Percentiles rank a stretch among this genome's conserved stretches.
These are phyloP conservation scores for Thaleichthys pacificus DNA, from an alignment of 2,797 vertebrate genomes.

Conservation along the genomic window DNA sequence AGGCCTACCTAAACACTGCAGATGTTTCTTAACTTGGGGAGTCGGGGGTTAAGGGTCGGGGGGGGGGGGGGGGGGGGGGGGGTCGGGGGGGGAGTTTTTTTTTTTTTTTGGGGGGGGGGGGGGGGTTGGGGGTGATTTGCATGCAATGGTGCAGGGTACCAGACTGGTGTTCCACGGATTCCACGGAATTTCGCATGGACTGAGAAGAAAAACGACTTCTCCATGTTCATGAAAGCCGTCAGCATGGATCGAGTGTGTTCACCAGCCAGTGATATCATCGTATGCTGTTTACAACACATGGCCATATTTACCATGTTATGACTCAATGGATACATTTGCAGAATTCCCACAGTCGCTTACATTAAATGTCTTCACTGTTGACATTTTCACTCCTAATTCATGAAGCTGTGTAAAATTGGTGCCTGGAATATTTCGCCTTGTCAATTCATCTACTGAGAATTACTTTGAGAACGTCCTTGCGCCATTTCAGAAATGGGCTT, in stretches of 20 bases:
- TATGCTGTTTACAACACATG: neutral
- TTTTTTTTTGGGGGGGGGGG: no score
- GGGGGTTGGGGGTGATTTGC: no score
- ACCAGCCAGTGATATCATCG: neutral
- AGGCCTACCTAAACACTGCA: no score
- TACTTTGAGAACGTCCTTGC: no score
- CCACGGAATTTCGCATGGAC: neutral
- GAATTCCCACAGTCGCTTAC: neutral
- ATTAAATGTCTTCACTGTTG: neutral
- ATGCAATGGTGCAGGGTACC: no score
- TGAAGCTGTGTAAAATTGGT: neutral
- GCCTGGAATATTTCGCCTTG: neutral
- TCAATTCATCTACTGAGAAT: neutral
- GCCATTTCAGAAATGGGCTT: slow-evolving; percentile 37
- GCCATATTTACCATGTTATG: neutral
- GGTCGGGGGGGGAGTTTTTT: no score
- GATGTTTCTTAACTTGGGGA: no score
- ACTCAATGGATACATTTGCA: neutral
- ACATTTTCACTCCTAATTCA: neutral
- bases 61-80: no score
- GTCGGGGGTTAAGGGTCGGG: no score
- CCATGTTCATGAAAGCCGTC: neutral
- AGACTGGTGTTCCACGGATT: neutral
- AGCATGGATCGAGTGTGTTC: neutral
- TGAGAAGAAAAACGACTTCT: neutral